Evolutionary conservation across 2,113 vertebrate species (phyloP).

Genomic region (Albula glossodonta): DNA sequence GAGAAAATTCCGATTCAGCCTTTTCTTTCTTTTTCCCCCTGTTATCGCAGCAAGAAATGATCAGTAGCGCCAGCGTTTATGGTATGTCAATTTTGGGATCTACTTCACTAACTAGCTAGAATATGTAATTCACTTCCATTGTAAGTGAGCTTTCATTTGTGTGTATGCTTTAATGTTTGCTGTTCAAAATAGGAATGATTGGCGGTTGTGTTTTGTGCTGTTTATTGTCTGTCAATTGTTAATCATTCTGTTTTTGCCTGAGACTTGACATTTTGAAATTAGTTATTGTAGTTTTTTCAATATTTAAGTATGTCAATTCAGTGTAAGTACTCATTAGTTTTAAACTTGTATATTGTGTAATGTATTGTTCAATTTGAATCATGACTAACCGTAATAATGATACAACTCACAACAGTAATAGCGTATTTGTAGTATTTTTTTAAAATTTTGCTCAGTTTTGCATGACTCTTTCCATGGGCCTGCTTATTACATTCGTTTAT

Average conservation of each 20-base stretch:
- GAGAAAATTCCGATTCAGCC: constrained; percentile 88
- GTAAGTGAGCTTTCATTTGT: constrained; percentile 5
- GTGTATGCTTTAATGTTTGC: constrained; percentile 17
- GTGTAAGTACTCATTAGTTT: not conserved
- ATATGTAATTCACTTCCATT: constrained; percentile 8
- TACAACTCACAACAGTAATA: not conserved
- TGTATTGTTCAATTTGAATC: not conserved
- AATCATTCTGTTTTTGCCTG: constrained; percentile 14
- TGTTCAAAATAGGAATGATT: not conserved
- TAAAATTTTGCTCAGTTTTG: not conserved
- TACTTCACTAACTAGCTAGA: constrained; percentile 62
- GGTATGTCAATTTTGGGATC: constrained; percentile 85
- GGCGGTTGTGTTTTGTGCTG: constrained; percentile 3
- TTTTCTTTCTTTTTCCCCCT: constrained; percentile 62
- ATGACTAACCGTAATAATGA: not conserved
- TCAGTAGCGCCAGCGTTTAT: constrained; percentile 99
- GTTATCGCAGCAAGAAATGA: constrained; percentile 94
- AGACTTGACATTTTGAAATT: constrained; percentile 19
- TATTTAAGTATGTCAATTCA: constrained; percentile 19
- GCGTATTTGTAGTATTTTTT: not conserved
- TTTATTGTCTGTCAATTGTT: constrained; percentile 3
- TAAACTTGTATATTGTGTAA: not conserved
- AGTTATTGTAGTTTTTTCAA: constrained; percentile 1
- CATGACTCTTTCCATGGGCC: constrained; percentile 10
- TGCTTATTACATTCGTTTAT: not conserved